These are phyloP conservation scores for Sisyra terminalis DNA, from an alignment of 2,888 invertebrate genomes.

Conservation along the genomic window DNA sequence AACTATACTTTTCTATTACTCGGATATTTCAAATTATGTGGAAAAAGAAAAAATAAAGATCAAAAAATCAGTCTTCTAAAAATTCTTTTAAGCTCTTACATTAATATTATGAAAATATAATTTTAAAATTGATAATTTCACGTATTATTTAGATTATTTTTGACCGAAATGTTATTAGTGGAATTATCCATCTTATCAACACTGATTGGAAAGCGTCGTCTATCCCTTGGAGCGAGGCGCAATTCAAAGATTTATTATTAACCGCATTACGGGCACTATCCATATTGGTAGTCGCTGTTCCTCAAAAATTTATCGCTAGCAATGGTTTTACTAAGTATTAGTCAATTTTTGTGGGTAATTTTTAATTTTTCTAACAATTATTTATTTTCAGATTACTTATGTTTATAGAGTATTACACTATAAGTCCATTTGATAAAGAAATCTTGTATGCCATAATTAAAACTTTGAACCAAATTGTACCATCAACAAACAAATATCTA, in stretches of 20 bases:
- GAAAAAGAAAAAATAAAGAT: no score
- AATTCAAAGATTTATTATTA: constrained; percentile 18
- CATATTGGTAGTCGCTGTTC: constrained; percentile 17
- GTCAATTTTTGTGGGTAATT: no score
- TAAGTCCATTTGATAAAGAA: constrained; percentile 13
- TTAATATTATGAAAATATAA: no score
- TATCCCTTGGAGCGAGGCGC: constrained; percentile 14
- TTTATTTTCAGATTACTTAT: constrained; percentile 16
- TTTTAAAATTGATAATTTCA: no score
- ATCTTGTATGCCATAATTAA: constrained; percentile 12
- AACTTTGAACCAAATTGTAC: constrained; percentile 4
- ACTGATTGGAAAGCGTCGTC: constrained; percentile 10
- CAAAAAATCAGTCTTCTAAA: no score
- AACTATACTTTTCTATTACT: no score
- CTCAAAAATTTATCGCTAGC: constrained; percentile 17
- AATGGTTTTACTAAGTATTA: constrained; percentile 19
- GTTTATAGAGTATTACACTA: constrained; percentile 16
- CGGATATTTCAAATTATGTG: no score
- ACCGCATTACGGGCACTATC: constrained; percentile 17
- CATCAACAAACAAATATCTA: constrained; percentile 7
- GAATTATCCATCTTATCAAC: constrained; percentile 16
- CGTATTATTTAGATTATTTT: constrained; percentile 16
- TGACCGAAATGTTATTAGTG: constrained; percentile 13
- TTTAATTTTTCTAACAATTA: not conserved
- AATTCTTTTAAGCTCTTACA: no score